Conservation (phyloP, 92 coral and sea anemone genomes). For the Zoanthus sociatus region DNA sequence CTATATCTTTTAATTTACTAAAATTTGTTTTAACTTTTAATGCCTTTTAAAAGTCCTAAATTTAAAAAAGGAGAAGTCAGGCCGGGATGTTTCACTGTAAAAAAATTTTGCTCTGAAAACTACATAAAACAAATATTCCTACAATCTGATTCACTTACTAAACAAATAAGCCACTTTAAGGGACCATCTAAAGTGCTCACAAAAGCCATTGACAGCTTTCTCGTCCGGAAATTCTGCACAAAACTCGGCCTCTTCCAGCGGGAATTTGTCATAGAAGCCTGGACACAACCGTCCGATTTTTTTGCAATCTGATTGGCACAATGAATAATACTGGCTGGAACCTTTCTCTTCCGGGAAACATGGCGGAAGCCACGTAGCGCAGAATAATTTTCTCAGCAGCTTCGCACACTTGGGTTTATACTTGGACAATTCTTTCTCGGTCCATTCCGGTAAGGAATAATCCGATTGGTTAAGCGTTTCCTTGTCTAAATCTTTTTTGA, state of each 20-base stretch:
- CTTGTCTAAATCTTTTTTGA: constrained; percentile 12
- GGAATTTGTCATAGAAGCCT: not conserved
- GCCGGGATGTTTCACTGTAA: too few species aligned
- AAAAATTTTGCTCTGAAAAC: too few species aligned
- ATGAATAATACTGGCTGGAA: constrained; percentile 26
- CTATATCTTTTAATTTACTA: too few species aligned
- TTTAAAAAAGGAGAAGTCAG: too few species aligned
- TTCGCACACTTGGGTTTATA: constrained; percentile 6
- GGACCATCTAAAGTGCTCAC: constrained; percentile 29
- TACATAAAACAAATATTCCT: too few species aligned
- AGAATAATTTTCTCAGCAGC: not conserved
- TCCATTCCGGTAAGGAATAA: constrained; percentile 9
- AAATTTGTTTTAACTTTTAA: too few species aligned
- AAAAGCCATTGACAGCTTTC: not conserved
- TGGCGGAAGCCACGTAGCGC: constrained; percentile 25
- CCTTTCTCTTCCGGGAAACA: constrained; percentile 17
- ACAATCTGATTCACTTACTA: not conserved
- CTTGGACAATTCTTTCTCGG: not conserved
- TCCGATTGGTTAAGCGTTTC: constrained; percentile 21
- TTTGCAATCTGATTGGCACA: constrained; percentile 31
- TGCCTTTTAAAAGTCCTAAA: too few species aligned
- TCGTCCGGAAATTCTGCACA: constrained; percentile 1
- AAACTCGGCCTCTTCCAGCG: constrained; percentile 4
- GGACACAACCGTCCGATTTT: constrained; percentile 16
- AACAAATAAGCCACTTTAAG: not conserved